Evolutionary conservation across 2,113 vertebrate species (phyloP), one percentile per base, ranked within the genome.

Genomic region (Piaya cayana): DNA sequence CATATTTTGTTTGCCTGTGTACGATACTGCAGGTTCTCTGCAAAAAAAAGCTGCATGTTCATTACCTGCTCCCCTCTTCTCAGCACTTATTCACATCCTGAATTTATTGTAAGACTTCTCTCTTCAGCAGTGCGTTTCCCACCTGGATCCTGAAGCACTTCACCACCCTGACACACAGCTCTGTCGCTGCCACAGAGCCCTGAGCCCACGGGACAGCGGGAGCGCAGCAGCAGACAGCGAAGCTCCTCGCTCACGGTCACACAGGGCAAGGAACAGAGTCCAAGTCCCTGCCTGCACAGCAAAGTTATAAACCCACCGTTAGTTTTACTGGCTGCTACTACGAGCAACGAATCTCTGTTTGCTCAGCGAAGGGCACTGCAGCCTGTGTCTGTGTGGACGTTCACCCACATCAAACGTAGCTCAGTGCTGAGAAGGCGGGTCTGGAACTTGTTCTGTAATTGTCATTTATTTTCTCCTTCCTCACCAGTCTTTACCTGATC

Each of bases 231-330:
- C 85, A 75, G 34, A 25, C 36, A 62, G 80, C 53, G 11, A 16
- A 84, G 62, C 49, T 86, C 8, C 81, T 87, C 0, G 11, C 77
- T 81, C 2, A 0, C 0, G 0, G 82, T 21, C 32, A 60, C 0
- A 1, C 42, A 83, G 86, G 84, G 29, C 77, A 65, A 82, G 37
- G 64, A 50, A 70, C 32, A 0, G 13, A 72, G 50, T 15, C 36
- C 83, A 77, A 36, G 25, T 25, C 59, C 55, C 71, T 80, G 63
- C 63, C 63, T 36, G 75, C 75, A 88, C 21, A 26, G 23, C 15
- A 53, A 16, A 60, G 77, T 27, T 26, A 47, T 17, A 55, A 72
- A 91, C 42, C 55, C 55, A 32, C 26, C 5, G 1, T 45, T 60
- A 37, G 27, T 55, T 82, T 55, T 37, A 49, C 26, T 5, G 39